phyloP scores from a whole-genome alignment of 2,113 vertebrate genomes.

The Bolborhynchus lineola region DNA sequence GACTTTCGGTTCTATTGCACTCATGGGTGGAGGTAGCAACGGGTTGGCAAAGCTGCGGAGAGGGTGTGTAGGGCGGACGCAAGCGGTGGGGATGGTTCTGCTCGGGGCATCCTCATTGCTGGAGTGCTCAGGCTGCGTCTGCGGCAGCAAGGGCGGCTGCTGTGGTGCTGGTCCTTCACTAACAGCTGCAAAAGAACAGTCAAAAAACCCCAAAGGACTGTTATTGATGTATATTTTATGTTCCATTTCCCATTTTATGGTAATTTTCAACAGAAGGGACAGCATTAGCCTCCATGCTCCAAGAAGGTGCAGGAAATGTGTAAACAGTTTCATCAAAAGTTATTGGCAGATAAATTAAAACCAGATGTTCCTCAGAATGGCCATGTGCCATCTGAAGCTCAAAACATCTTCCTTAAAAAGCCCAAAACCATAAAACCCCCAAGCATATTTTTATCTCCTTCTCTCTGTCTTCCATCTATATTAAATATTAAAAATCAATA shows the following conservation, averaged over 20 bases:
- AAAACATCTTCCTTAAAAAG: neutral
- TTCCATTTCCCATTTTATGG: neutral
- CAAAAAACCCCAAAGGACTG: neutral
- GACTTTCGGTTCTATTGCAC: slow-evolving; percentile 89
- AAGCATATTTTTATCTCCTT: neutral
- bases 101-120: slow-evolving; percentile 75
- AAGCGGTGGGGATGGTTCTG: slow-evolving; percentile 90
- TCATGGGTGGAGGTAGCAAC: slow-evolving; percentile 88
- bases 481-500: neutral
- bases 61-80: slow-evolving; percentile 88
- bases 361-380: neutral
- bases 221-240: neutral
- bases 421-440: too few relatives aligned
- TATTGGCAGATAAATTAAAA: neutral
- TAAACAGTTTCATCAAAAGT: neutral
- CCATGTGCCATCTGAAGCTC: neutral
- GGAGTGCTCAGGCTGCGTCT: slow-evolving; percentile 75
- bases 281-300: neutral
- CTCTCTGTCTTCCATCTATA: neutral
- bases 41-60: slow-evolving; percentile 92
- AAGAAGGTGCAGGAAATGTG: neutral
- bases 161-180: slow-evolving; percentile 69
- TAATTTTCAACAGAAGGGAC: neutral
- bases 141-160: slow-evolving; percentile 75
- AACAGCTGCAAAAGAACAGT: slow-evolving; percentile 56